phyloP scores from a whole-genome alignment of 1,140 invertebrate genomes.

The Argopecten irradians region DNA sequence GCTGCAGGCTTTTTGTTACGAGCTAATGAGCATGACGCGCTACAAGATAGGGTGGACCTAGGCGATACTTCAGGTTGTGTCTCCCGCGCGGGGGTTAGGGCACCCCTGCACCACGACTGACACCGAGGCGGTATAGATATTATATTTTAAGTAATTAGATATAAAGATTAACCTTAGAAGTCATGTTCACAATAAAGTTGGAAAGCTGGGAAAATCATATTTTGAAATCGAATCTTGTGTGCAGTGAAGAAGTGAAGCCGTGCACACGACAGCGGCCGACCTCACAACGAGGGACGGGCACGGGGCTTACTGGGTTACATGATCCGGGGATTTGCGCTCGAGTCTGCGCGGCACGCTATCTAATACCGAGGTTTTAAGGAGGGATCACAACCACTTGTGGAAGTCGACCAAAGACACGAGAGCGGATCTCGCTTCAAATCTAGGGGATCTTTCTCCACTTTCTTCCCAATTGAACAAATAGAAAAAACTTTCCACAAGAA shows the following conservation, averaged over 20 bases:
- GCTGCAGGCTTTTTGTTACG: neutral
- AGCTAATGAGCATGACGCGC: neutral
- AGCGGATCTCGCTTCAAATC: neutral
- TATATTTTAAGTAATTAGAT: slow-evolving; percentile 19
- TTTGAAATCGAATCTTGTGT: slow-evolving; percentile 18
- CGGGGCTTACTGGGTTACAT: neutral
- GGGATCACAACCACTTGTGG: slow-evolving; percentile 12
- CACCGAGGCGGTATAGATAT: neutral
- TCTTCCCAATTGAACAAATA: neutral
- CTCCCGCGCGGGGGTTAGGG: neutral
- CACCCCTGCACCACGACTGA: neutral
- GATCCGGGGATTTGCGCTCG: slow-evolving; percentile 11
- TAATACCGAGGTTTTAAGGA: slow-evolving; percentile 8
- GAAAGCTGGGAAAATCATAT: slow-evolving; percentile 21
- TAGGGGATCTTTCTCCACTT: neutral
- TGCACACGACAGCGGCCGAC: slow-evolving; percentile 6
- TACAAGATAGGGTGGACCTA: slow-evolving; percentile 20
- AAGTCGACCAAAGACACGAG: slow-evolving; percentile 12
- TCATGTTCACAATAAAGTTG: slow-evolving; percentile 22
- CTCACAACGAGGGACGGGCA: neutral
- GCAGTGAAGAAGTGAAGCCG: slow-evolving; percentile 5
- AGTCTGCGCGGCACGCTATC: slow-evolving; percentile 19
- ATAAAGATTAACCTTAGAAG: slow-evolving; percentile 23
- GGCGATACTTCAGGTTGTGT: neutral
- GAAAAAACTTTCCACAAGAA: neutral